Evolutionary conservation across 35 echinoderm and acorn worm genomes (phyloP).

Genomic region (Heliocidaris erythrogramma): DNA sequence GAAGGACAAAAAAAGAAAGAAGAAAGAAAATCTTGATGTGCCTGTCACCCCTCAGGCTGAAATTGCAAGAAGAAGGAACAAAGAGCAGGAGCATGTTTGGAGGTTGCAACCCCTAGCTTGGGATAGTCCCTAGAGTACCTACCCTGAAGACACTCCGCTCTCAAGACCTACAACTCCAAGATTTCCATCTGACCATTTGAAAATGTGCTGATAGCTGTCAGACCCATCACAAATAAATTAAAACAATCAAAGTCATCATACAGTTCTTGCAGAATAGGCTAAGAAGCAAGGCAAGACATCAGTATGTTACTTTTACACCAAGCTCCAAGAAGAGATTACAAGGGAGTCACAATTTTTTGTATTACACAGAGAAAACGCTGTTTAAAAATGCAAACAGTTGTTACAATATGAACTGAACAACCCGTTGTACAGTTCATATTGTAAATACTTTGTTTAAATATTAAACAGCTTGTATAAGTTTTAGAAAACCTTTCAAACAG

Average conservation of each 20-base stretch:
- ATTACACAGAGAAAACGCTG: too few relatives aligned
- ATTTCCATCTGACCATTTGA: neutral
- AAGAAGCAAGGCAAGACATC: too few relatives aligned
- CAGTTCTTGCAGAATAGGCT: too few relatives aligned
- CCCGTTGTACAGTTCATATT: too few relatives aligned
- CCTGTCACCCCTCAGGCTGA: constrained; percentile 22
- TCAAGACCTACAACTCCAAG: neutral
- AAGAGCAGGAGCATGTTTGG: constrained; percentile 31
- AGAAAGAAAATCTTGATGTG: constrained; percentile 33
- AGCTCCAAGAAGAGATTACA: too few relatives aligned
- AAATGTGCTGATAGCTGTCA: neutral
- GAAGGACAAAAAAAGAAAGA: neutral
- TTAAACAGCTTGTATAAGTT: too few relatives aligned
- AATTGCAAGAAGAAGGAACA: neutral
- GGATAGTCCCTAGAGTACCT: neutral
- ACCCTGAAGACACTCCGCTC: neutral
- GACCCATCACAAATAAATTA: neutral
- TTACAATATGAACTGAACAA: too few relatives aligned
- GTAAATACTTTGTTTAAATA: too few relatives aligned
- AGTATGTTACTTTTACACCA: too few relatives aligned
- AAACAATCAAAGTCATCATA: neutral
- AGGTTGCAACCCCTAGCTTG: neutral
- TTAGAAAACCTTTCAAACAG: too few relatives aligned
- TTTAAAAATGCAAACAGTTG: too few relatives aligned
- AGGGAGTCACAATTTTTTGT: too few relatives aligned